phyloP scores from a whole-genome alignment of 2,113 vertebrate genomes.

The Sebastes schlegelii region DNA sequence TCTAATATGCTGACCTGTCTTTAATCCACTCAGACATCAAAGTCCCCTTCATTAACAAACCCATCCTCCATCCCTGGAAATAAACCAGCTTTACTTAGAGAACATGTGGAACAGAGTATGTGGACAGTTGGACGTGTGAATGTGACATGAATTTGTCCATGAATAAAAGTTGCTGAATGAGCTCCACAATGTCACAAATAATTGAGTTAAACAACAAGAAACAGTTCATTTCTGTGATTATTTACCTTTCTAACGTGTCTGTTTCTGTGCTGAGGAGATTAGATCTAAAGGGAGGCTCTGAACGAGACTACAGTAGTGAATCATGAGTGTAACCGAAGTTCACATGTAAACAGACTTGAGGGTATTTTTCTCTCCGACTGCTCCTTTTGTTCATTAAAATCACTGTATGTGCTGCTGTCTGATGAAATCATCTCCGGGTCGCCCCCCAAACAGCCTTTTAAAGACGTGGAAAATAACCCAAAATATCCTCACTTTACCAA shows the following conservation, averaged over 20 bases:
- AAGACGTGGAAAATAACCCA: not conserved
- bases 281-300: no score
- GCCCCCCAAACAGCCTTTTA: not conserved
- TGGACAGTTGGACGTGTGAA: not conserved
- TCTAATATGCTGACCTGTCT: constrained; percentile 17
- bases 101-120: not conserved
- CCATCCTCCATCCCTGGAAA: not conserved
- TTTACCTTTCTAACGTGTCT: not conserved
- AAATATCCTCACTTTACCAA: not conserved
- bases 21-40: constrained; percentile 14
- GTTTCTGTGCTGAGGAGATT: not conserved
- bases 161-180: no score
- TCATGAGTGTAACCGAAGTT: not conserved
- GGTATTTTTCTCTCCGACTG: constrained; percentile 3
- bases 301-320: not conserved
- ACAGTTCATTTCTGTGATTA: not conserved
- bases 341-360: not conserved
- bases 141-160: no score
- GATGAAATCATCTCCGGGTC: not conserved
- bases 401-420: not conserved
- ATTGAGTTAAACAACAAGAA: not conserved
- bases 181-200: no score
- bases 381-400: constrained; percentile 3
- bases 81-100: not conserved
- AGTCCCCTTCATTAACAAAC: not conserved